A percentile compares a stretch with the other conserved stretches of the same genome.
Conservation (phyloP, 2,797 vertebrate genomes). For the Nothura maculosa region DNA sequence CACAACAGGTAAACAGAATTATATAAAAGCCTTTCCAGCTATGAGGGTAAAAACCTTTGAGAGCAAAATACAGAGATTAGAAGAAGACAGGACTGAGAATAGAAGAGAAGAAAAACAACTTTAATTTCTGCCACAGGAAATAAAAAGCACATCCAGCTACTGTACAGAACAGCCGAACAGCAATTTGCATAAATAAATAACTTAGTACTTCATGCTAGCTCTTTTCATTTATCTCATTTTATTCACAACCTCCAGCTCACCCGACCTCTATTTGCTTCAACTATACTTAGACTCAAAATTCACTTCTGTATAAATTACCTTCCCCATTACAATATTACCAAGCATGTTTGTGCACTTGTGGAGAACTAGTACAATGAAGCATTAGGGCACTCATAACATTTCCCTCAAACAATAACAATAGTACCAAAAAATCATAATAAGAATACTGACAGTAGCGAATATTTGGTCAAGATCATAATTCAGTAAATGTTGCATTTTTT, state of each 20-base stretch:
- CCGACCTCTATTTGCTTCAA: not conserved
- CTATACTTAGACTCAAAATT: not conserved
- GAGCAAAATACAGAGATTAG: not conserved
- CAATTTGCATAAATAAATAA: conserved; percentile 44
- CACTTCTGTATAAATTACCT: not conserved
- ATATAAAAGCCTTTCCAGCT: not conserved
- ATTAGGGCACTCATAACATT: not conserved
- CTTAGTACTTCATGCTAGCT: not conserved
- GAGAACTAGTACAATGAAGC: not conserved
- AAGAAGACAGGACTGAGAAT: not conserved
- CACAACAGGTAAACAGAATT: conserved; percentile 33
- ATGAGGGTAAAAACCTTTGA: not conserved
- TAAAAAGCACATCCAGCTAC: not conserved
- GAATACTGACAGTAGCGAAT: not conserved
- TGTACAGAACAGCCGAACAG: not conserved
- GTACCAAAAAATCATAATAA: not conserved
- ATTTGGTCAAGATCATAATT: not conserved
- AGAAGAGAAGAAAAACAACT: not conserved
- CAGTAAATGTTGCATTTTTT: not conserved
- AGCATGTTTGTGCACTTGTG: not conserved
- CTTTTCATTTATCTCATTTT: not conserved
- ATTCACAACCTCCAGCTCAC: not conserved
- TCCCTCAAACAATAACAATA: not conserved
- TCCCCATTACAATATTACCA: not conserved
- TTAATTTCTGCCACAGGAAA: conserved; percentile 5